Evolutionary conservation across 2,113 vertebrate genomes (phyloP), one percentile per base, ranked within the genome.

Genomic region (Spheniscus mendiculus): DNA sequence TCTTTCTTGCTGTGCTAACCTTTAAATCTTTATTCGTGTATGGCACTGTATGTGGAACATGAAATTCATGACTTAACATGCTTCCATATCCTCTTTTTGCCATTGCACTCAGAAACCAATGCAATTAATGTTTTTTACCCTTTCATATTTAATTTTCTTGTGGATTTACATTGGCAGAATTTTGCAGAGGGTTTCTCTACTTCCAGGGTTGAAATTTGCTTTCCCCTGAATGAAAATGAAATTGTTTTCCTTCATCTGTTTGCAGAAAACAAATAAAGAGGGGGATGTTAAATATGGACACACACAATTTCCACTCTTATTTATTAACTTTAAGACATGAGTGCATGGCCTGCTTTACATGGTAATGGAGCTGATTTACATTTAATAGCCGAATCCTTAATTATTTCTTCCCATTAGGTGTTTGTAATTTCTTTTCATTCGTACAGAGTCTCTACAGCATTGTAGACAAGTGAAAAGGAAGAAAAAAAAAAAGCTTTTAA

Each of bases 381-480:
- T 42, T 42, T 42, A 42, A 15, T 42, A 42, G 42, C 42, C 42
- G 42, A 42, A 42, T 42, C 42, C 42, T 42, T 42, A 42, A 42
- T 42, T 42, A 42, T 42, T 84, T 74, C 32, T 96, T 66, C 44
- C 44, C 26, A 27, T 90, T 93, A 90, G 36, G n/a, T 91, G 21
- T 89, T 70, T 72, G 34, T 78, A 78, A 90, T 92, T 34, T 87
- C 67, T 88, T 96, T 85, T 67, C 21, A 38, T 65, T 88, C 74
- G 21, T 72, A 81, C 40, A 84, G 52, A 88, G 49, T 50, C 50
- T 91, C 23, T 72, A 26, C 21, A 47, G 59, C n/a, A 42, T 78
- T 96, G 56, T 94, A 96, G 95, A 78, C 26, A 76, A 67, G 65
- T 59, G 55, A 87, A 80, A 93, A 94, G 77, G 49, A 86, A 94